These are phyloP conservation scores for Ceratina australensis DNA, from an alignment of 1,140 invertebrate species.

Conservation along the genomic window DNA sequence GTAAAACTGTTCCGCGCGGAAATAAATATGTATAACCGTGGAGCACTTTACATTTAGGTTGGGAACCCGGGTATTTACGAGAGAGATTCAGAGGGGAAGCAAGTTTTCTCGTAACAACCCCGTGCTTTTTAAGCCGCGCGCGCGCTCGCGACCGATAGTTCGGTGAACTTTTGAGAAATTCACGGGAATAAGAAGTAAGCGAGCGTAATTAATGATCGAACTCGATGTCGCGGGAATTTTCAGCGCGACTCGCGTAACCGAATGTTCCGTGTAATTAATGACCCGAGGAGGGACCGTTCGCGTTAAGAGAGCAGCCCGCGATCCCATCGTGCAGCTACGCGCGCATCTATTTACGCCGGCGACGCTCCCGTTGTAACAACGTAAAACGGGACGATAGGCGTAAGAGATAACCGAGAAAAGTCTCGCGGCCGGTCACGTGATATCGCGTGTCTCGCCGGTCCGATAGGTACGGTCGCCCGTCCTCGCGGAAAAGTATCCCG, in stretches of 20 bases:
- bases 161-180: background rate
- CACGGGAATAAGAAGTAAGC: background rate
- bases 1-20: too few relatives aligned
- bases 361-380: background rate
- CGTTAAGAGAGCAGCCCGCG: background rate
- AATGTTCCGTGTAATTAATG: constrained; percentile 16
- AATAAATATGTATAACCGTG: too few relatives aligned
- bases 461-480: constrained; percentile 55
- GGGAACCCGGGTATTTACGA: too few relatives aligned
- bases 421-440: constrained; percentile 53
- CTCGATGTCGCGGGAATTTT: background rate
- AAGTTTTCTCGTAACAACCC: constrained; percentile 1
- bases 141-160: background rate
- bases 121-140: background rate
- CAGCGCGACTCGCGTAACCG: background rate
- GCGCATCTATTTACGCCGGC: background rate
- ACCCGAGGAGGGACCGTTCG: background rate
- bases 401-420: constrained; percentile 55
- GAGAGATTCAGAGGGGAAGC: background rate
- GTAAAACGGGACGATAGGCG: constrained; percentile 45
- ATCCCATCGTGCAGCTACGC: constrained; percentile 6
- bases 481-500: constrained; percentile 10
- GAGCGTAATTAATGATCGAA: constrained; percentile 10
- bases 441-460: constrained; percentile 45
- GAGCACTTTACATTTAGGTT: too few relatives aligned